These are phyloP conservation scores for Campoplex nolae DNA, from an alignment of 2,888 invertebrate species.

Conservation along the genomic window DNA sequence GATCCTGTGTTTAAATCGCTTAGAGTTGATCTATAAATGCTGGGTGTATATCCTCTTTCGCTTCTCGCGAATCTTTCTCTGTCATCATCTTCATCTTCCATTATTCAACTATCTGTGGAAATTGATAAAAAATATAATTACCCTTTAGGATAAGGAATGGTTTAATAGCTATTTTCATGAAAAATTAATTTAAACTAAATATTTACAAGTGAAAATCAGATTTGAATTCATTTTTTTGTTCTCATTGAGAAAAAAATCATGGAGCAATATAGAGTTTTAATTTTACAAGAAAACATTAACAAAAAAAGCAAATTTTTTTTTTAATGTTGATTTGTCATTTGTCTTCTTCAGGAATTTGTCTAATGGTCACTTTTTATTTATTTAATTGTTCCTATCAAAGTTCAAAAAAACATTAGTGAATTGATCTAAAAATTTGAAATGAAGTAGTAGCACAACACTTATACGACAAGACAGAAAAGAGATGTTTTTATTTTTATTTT, in stretches of 20 bases:
- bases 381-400: neutral
- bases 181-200: neutral
- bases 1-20: slow-evolving; percentile 74
- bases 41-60: slow-evolving; percentile 66
- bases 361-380: too few species aligned
- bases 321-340: too few species aligned
- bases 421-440: neutral
- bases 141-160: too few species aligned
- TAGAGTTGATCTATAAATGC: slow-evolving; percentile 73
- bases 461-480: neutral
- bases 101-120: slow-evolving; percentile 58
- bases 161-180: neutral
- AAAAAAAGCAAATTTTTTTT: too few species aligned
- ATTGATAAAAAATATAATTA: neutral
- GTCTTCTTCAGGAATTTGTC: too few species aligned
- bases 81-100: slow-evolving; percentile 78
- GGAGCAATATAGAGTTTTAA: too few species aligned
- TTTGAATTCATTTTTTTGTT: too few species aligned
- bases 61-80: slow-evolving; percentile 61
- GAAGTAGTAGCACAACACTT: neutral
- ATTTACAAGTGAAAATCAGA: neutral
- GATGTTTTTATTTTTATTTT: neutral
- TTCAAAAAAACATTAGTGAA: neutral
- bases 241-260: too few species aligned
- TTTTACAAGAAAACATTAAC: too few species aligned